phyloP scores from a whole-genome alignment of 1,140 invertebrate genomes.

The Drosophila simulans region DNA sequence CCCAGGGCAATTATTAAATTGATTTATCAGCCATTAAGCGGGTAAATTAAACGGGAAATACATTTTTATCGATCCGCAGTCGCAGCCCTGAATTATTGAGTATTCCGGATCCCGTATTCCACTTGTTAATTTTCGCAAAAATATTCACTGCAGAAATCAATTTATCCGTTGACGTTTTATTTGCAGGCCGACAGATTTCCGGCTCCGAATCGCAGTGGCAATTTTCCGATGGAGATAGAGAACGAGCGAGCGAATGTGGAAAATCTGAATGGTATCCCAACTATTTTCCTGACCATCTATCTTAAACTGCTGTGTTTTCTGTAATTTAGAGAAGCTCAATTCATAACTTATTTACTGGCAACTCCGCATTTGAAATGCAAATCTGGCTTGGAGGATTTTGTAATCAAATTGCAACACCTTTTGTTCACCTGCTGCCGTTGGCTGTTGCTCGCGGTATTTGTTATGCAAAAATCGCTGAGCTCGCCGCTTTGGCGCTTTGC shows the following conservation, averaged over 20 bases:
- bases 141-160: slow-evolving; percentile 39
- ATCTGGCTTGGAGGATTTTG: slow-evolving; percentile 53
- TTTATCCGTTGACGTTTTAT: slow-evolving; percentile 26
- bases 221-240: too few relatives aligned
- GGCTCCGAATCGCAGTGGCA: neutral
- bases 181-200: slow-evolving; percentile 15
- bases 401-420: slow-evolving; percentile 76
- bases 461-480: slow-evolving; percentile 76
- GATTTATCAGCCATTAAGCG: slow-evolving; percentile 34
- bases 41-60: slow-evolving; percentile 49
- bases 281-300: neutral
- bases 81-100: slow-evolving; percentile 36
- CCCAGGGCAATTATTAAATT: slow-evolving; percentile 44
- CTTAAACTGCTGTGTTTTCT: neutral
- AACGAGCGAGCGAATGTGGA: too few relatives aligned
- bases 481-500: slow-evolving; percentile 43
- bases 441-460: slow-evolving; percentile 42
- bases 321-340: slow-evolving; percentile 38
- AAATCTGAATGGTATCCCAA: neutral
- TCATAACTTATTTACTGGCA: slow-evolving; percentile 63
- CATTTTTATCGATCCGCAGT: slow-evolving; percentile 31
- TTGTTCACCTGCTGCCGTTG: slow-evolving; percentile 16
- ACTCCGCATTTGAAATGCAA: slow-evolving; percentile 69
- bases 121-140: slow-evolving; percentile 32
- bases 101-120: slow-evolving; percentile 15